Base-by-base conservation (phyloP, 2,888 invertebrate genomes). In the Julus scandinavius region DNA sequence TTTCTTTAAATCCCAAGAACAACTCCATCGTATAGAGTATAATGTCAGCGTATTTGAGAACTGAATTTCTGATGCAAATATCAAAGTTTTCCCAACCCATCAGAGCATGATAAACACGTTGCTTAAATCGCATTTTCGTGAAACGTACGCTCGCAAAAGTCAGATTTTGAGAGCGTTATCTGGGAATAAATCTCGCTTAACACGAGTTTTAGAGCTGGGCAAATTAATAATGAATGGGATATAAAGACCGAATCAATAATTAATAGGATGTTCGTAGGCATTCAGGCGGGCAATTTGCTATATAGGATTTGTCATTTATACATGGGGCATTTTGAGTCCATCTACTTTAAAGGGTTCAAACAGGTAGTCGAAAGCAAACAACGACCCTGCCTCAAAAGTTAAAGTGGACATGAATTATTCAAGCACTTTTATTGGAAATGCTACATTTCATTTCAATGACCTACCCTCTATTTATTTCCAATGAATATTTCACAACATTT, bases 341-440 rank as follows among this genome's bases (percentile, higher is more conserved):
- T 80, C 80, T 15, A 3, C 80, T 80, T 80, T 80, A 80, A 80
- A 29, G 80, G 29, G 80, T 38, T 80, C 80, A 80, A 80, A 80
- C 80, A 80, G 80, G 80, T 80, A 80, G 80, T 38, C 80, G 20
- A 80, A 40, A 80, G 80, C 80, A 80, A 15, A 80, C 63, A 72
- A 72, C 4, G 63, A 20, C 20, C 63, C 63, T 20, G 63, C 6
- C 38, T 13, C 80, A 38, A 80, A 29, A 38, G 38, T 80, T 40
- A 80, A 80, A 80, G 80, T 80, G 80, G 80, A 80, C 80, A 80
- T 80, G 80, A 80, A 80, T 80, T 40, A 80, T 80, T 80, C 80
- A 80, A 80, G 80, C 80, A 80, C 80, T 80, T 80, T 63, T 80
- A 80, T 80, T 38, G 80, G 38, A 80, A 80, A 80, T 80, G 80